Evolutionary conservation across 2,113 vertebrate genomes (phyloP).

Genomic region (Phyllostomus hastatus): DNA sequence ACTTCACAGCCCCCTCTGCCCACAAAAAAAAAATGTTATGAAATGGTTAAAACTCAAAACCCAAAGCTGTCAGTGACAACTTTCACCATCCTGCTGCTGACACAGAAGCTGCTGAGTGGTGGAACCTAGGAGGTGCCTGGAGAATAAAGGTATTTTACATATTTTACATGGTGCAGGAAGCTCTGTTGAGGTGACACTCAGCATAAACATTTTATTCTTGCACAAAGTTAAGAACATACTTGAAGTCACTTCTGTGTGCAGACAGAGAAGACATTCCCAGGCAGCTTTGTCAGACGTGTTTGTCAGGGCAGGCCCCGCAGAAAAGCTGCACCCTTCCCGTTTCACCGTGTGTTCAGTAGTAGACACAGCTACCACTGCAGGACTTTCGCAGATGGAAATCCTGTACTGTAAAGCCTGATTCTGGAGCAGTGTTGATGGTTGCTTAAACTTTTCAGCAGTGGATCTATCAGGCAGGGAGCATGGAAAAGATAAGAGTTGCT

Average conservation of each 20-base stretch:
- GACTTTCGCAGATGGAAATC: background rate
- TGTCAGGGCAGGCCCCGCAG: background rate
- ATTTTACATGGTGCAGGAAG: background rate
- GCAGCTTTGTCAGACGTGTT: conserved; percentile 32
- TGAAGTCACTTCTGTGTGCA: conserved; percentile 22
- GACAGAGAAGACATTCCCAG: conserved; percentile 41
- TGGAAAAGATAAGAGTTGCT: background rate
- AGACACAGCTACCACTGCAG: conserved; percentile 28
- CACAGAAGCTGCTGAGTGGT: background rate
- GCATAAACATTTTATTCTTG: conserved; percentile 7
- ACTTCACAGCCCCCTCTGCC: background rate
- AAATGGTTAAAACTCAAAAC: background rate
- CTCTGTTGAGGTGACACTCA: background rate
- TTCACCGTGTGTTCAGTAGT: conserved; percentile 13
- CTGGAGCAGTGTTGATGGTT: background rate
- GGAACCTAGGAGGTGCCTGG: background rate
- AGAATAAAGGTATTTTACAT: background rate
- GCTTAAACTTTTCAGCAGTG: background rate
- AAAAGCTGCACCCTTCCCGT: background rate
- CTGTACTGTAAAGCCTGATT: background rate
- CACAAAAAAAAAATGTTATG: background rate
- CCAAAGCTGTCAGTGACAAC: background rate
- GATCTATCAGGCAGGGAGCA: background rate
- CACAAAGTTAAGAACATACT: conserved; percentile 6
- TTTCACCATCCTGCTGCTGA: background rate